Evolutionary conservation across 1,140 invertebrate genomes (phyloP).

Genomic region (Cyphomyrmex costatus): DNA sequence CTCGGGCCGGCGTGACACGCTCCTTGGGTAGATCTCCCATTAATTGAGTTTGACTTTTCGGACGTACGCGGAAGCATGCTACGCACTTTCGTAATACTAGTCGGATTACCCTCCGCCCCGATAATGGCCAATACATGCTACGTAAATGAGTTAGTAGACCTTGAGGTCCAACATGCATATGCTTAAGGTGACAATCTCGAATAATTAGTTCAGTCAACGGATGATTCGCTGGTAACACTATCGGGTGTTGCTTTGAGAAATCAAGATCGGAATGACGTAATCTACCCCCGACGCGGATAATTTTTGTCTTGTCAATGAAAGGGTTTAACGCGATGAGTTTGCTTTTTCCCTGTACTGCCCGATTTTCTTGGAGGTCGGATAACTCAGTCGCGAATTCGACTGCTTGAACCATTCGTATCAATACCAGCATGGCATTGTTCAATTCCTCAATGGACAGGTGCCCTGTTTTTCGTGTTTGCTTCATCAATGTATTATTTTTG

Average conservation of each 20-base stretch:
- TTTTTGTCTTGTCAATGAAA: not conserved
- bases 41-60: not conserved
- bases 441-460: not conserved
- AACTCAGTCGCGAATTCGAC: not conserved
- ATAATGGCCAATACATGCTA: too few species aligned
- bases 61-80: not conserved
- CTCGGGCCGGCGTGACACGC: not conserved
- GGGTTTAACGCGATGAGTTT: not conserved
- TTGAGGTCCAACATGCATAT: not conserved
- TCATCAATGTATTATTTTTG: not conserved
- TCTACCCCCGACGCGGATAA: not conserved
- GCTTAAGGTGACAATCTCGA: not conserved
- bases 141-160: not conserved
- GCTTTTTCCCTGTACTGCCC: rapidly evolving
- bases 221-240: not conserved
- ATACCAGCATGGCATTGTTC: not conserved
- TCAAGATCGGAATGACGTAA: not conserved
- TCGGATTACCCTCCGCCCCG: not conserved
- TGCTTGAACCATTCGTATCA: not conserved
- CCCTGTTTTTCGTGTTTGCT: not conserved
- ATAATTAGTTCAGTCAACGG: constrained; percentile 1
- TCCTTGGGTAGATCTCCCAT: not conserved
- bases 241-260: not conserved
- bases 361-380: not conserved
- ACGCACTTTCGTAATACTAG: not conserved